Base-by-base conservation (phyloP, 1,140 invertebrate species). In the Zaprionus africanus region DNA sequence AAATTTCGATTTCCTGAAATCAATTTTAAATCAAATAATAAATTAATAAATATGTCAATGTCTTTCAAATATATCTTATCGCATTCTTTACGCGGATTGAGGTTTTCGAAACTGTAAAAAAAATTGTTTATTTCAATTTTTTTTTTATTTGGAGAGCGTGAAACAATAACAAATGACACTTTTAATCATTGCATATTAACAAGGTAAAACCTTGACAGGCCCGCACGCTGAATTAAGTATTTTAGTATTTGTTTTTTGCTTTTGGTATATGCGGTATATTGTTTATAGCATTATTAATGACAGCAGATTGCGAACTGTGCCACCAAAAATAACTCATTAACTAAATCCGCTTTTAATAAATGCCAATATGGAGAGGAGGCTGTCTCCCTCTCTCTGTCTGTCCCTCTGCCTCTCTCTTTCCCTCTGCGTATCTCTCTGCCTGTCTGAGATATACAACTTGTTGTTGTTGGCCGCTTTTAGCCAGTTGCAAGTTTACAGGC, bases 321-420 rank as follows among this genome's bases (percentile, higher is more conserved):
- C 78, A 76, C 59, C 81, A 90, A 85, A 79, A 90, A 90, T 90
- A 88, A 82, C 75, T 66, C 85, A 88, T 88, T 88, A 88, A 85
- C 85, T 86, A 90, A 90, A 90, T 90, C 85, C 85, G 81, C 86
- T 78, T 90, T 90, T 90, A 90, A 90, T 90, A 90, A 90, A 90
- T 90, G 80, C 84, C 81, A 75, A 69, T 74, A 68, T n/a, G 19
- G 5, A 24, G 49, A n/a, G 54, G n/a, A 13, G 22, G n/a, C 31
- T 57, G n/a, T 22, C 19, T 51, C 11, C 13, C 19, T 51, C 9
- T 5, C 19, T 51, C 3, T 13, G 11, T 17, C n/a, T 49, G 2
- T 49, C 4, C 22, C 7, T 24, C n/a, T 49, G 3, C 22, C n/a
- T 49, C 3, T 49, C 4, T 7, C 43, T 49, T 12, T 38, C 12